phyloP scores from a whole-genome alignment of 2,113 vertebrate species.

The Oncorhynchus nerka region DNA sequence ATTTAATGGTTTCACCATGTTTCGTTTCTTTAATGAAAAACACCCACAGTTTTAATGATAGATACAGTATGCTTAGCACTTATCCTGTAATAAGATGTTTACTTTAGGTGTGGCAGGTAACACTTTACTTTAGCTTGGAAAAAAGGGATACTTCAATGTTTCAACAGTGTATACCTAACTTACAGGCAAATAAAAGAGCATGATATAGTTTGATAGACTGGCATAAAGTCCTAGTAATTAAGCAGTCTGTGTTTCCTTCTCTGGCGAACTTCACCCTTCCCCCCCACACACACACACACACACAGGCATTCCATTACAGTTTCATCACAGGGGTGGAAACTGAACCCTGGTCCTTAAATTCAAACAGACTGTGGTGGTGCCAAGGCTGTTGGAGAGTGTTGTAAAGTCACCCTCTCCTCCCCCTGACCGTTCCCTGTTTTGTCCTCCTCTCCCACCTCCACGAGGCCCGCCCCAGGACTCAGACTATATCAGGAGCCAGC shows the following conservation, averaged over 20 bases:
- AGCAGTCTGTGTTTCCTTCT: too few relatives aligned
- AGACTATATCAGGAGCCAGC: slow-evolving; percentile 67
- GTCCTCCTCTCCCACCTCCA: background rate
- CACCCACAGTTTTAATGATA: background rate
- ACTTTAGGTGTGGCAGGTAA: background rate
- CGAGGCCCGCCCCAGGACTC: slow-evolving; percentile 61
- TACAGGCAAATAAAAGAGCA: background rate
- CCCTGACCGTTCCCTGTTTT: slow-evolving; percentile 30
- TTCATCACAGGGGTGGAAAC: slow-evolving; percentile 65
- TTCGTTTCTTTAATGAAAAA: too few relatives aligned
- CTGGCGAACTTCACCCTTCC: background rate
- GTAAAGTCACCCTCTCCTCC: slow-evolving; percentile 24
- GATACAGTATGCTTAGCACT: too few relatives aligned
- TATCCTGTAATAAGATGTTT: too few relatives aligned
- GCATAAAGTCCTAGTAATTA: too few relatives aligned
- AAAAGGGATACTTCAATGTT: background rate
- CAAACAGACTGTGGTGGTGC: slow-evolving; percentile 51
- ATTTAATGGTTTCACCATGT: too few relatives aligned
- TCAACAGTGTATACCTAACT: background rate
- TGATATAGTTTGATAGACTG: too few relatives aligned
- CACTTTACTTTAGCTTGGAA: background rate
- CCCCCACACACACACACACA: background rate
- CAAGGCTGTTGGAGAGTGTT: slow-evolving; percentile 36
- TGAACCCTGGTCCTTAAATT: slow-evolving; percentile 49
- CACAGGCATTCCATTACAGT: slow-evolving; percentile 62